Percentiles rank a stretch among this genome's conserved stretches.
phyloP scores from a whole-genome alignment of 2,113 vertebrate genomes.

The Eurypyga helias region DNA sequence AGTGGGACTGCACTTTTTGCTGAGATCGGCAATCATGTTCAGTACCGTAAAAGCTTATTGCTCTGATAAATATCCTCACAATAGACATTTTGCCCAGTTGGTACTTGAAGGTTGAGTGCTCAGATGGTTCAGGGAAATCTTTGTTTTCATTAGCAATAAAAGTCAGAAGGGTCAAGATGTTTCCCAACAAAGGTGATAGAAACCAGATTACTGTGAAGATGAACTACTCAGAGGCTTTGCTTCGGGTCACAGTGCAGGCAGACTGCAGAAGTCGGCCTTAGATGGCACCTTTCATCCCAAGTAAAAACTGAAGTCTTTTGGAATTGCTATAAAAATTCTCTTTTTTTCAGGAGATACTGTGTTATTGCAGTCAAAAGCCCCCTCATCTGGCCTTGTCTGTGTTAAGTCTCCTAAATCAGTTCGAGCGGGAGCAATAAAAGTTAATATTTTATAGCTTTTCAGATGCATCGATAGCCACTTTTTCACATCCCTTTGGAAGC shows the following conservation, averaged over 20 bases:
- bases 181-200: neutral
- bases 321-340: neutral
- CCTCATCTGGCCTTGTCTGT: constrained; percentile 31
- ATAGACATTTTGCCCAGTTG: neutral
- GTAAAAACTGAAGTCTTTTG: neutral
- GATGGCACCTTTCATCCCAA: neutral
- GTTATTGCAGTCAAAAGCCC: constrained; percentile 24
- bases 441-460: constrained; percentile 15
- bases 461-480: neutral
- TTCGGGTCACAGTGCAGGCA: neutral
- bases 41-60: neutral
- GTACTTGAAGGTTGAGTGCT: neutral
- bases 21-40: neutral
- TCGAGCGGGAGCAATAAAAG: neutral
- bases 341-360: neutral
- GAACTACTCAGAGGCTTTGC: neutral
- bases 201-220: constrained; percentile 2
- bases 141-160: constrained; percentile 1
- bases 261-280: neutral
- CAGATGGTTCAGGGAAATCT: neutral
- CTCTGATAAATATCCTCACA: neutral
- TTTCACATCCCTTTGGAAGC: neutral
- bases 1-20: neutral
- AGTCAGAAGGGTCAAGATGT: neutral
- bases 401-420: neutral